These are phyloP conservation scores for Protonemura montana DNA, from an alignment of 2,888 invertebrate genomes.

Conservation along the genomic window DNA sequence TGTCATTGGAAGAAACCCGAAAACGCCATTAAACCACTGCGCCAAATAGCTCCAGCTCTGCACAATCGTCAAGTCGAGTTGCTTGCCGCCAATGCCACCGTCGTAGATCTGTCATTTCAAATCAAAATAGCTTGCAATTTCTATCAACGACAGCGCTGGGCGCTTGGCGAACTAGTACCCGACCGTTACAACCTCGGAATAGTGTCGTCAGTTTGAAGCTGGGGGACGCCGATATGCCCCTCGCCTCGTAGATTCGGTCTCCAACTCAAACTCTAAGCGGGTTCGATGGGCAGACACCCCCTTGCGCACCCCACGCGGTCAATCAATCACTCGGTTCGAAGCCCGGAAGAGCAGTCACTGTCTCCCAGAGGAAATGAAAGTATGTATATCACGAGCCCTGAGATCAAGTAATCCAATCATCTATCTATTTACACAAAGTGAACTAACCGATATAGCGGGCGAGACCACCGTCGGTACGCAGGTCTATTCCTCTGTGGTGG, in stretches of 20 bases:
- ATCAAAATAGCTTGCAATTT: neutral
- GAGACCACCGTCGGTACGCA: neutral
- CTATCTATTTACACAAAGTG: constrained; percentile 32
- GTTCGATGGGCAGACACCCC: neutral
- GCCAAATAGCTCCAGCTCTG: neutral
- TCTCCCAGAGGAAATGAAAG: constrained; percentile 34
- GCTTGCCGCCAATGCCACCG: neutral
- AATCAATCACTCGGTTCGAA: constrained; percentile 32
- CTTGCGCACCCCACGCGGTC: neutral
- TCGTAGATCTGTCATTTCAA: constrained; percentile 1
- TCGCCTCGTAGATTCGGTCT: neutral
- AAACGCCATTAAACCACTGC: neutral
- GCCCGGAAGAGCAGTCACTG: neutral
- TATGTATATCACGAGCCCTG: neutral
- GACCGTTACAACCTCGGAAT: neutral
- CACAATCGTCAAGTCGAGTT: neutral
- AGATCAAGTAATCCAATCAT: constrained; percentile 34
- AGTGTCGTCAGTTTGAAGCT: neutral
- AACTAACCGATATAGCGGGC: constrained; percentile 22
- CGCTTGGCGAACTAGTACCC: no score
- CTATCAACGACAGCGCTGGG: neutral
- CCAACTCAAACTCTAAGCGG: neutral
- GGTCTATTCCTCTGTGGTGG: neutral
- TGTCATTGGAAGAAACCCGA: neutral
- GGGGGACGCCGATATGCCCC: neutral